These are phyloP conservation scores for Holcopasites calliopsidis DNA, from an alignment of 1,140 invertebrate species.

Conservation along the genomic window DNA sequence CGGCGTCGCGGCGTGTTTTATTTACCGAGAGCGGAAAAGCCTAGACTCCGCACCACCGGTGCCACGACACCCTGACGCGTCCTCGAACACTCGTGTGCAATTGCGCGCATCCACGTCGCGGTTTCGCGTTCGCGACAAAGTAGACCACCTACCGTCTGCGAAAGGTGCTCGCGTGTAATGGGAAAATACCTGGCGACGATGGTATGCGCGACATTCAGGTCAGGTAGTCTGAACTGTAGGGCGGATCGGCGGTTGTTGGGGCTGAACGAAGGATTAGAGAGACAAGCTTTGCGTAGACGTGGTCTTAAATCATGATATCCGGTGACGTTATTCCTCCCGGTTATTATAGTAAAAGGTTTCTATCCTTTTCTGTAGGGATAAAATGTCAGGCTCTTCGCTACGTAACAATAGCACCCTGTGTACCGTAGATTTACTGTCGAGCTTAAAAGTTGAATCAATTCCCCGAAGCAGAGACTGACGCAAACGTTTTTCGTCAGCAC, in stretches of 20 bases:
- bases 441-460: too few species aligned
- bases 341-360: too few species aligned
- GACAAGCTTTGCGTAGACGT: background rate
- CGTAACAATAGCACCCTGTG: too few species aligned
- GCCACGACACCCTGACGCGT: slow-evolving; percentile 21
- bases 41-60: slow-evolving; percentile 49
- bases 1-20: slow-evolving; percentile 43
- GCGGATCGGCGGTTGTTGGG: background rate
- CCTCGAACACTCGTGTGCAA: slow-evolving; percentile 27
- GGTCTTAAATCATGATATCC: too few species aligned
- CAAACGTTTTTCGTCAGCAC: too few species aligned
- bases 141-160: background rate
- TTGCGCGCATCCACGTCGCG: background rate
- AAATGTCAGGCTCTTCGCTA: too few species aligned
- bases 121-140: slow-evolving; percentile 11
- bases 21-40: slow-evolving; percentile 46
- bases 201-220: slow-evolving; percentile 48
- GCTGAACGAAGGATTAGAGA: background rate
- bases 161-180: background rate
- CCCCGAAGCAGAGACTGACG: too few species aligned
- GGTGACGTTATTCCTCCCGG: too few species aligned
- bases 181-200: slow-evolving; percentile 1
- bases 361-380: too few species aligned
- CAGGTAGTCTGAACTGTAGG: slow-evolving; percentile 18
- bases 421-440: too few species aligned